Percentiles rank a stretch among this genome's conserved stretches.
phyloP scores from a whole-genome alignment of 2,888 invertebrate genomes.

The Sycophila texana region DNA sequence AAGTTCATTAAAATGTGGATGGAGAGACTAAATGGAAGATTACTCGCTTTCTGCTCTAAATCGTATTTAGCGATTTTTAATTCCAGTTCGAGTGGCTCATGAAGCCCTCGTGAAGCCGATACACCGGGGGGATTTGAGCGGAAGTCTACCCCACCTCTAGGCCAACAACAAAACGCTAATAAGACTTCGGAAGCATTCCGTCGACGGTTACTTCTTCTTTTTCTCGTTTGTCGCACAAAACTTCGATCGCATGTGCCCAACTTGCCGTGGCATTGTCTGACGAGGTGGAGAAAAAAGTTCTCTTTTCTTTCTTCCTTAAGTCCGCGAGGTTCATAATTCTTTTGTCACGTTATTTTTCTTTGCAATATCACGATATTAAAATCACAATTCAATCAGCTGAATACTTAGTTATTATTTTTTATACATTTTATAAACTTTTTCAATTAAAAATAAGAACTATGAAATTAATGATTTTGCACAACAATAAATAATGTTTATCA shows the following conservation, averaged over 20 bases:
- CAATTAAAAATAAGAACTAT: too few relatives aligned
- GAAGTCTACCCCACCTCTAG: background rate
- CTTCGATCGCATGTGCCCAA: background rate
- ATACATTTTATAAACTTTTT: too few relatives aligned
- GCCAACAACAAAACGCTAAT: constrained; percentile 68
- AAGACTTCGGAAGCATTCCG: constrained; percentile 67
- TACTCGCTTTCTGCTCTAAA: constrained; percentile 56
- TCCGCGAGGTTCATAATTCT: background rate
- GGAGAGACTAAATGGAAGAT: too few relatives aligned
- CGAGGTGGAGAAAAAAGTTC: constrained; percentile 1
- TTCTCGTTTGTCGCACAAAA: background rate
- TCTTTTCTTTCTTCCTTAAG: background rate
- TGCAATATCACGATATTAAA: too few relatives aligned
- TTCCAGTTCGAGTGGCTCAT: constrained; percentile 61
- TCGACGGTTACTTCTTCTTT: background rate
- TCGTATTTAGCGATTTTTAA: constrained; percentile 74
- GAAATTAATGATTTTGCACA: too few relatives aligned
- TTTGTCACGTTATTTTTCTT: too few relatives aligned
- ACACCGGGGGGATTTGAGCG: constrained; percentile 13
- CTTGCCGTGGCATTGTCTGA: constrained; percentile 28
- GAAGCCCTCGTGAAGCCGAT: constrained; percentile 32
- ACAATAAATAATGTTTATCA: too few relatives aligned
- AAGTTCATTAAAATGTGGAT: too few relatives aligned
- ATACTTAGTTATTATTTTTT: too few relatives aligned
- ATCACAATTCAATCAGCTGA: too few relatives aligned